Evolutionary conservation across 2,888 invertebrate genomes (phyloP), one percentile per base, ranked within the genome.

Genomic region (Ornithoptera alexandrae): DNA sequence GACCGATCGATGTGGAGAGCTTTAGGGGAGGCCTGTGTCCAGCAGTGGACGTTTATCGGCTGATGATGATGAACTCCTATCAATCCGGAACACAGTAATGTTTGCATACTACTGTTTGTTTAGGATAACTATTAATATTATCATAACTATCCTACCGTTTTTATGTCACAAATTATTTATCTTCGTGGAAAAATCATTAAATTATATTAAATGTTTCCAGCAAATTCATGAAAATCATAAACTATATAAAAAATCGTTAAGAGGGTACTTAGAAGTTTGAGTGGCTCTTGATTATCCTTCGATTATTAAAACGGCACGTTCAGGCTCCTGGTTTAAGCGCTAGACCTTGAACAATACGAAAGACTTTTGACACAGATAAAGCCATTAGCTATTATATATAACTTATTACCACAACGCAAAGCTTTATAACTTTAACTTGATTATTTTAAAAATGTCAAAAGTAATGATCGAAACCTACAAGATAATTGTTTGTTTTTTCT

Each of bases 241-340:
- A n/a, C 22, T 17, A 5, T 30, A 61, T 62, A 20, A 15, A 50
- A 62, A 62, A 50, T 22, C 18, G 50, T 46, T 17, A 50, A 20
- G 20, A 62, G 50, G 62, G 18, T 50, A 24, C 62, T 62, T 50
- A 17, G 6, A 18, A 17, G 2, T 50, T 50, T 10, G 18, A 62
- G 62, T 18, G 62, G 17, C 50, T 18, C 62, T 62, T 62, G 62
- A 46, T 62, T 62, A 62, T 50, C 62, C 57, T 57, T 57, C 17
- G 65, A 65, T 65, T 57, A 65, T 42, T 65, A 57, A 65, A 65
- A 65, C 57, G 58, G 65, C 58, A 65, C 65, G 58, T 65, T 58
- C 65, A 39, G 20, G 56, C 57, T 65, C 58, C 58, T 39, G 1
- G 22, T 58, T 65, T 22, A 65, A 24, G 57, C 22, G 20, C 22